Percentiles rank a stretch among this genome's conserved stretches.
phyloP scores from a whole-genome alignment of 1,140 invertebrate genomes.

The Brachionus manjavacas region DNA sequence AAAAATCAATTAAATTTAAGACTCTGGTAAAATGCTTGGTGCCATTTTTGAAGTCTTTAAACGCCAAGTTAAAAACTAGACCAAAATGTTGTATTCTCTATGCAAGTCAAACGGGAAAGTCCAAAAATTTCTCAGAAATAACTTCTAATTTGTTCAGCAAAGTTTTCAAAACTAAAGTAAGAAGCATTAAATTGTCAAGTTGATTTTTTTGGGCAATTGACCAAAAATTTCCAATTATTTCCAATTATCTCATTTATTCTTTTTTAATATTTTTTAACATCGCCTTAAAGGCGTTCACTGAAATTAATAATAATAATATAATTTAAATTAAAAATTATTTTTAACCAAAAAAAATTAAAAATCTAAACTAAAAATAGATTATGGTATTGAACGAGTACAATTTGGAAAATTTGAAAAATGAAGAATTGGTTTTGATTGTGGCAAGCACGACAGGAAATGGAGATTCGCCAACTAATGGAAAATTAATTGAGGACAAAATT shows the following conservation, averaged over 20 bases:
- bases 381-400: constrained; percentile 84
- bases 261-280: too few relatives aligned
- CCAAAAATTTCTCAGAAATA: constrained; percentile 84
- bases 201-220: not conserved
- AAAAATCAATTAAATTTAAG: constrained; percentile 82
- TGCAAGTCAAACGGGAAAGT: constrained; percentile 90
- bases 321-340: too few relatives aligned
- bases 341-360: not conserved
- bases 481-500: constrained; percentile 58
- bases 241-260: too few relatives aligned
- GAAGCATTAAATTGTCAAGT: constrained; percentile 43
- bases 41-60: constrained; percentile 90
- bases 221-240: too few relatives aligned
- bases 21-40: constrained; percentile 73
- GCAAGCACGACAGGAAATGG: constrained; percentile 93
- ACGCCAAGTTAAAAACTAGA: constrained; percentile 77
- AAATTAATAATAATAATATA: too few relatives aligned
- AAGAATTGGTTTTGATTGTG: constrained; percentile 79
- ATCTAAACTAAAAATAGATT: constrained; percentile 67
- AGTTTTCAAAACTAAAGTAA: constrained; percentile 85
- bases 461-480: constrained; percentile 90
- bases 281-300: too few relatives aligned
- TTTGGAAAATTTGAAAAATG: constrained; percentile 83
- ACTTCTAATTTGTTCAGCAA: constrained; percentile 82
- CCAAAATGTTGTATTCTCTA: constrained; percentile 89